Percentiles rank a stretch among this genome's conserved stretches.
These are phyloP conservation scores for Chrosomus eos DNA, from an alignment of 2,797 vertebrate genomes.

Conservation along the genomic window DNA sequence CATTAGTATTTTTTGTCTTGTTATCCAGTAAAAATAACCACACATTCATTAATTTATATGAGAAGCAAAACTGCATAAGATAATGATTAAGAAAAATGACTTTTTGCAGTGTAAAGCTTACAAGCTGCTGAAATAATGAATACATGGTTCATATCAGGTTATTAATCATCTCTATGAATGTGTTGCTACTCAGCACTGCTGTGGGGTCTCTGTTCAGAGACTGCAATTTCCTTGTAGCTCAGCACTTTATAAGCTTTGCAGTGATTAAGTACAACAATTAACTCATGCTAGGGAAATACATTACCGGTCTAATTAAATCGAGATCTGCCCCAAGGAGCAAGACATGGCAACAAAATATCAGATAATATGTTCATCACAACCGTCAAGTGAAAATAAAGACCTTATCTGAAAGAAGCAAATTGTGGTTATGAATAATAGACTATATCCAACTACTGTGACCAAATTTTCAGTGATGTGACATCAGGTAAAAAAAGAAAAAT, in stretches of 20 bases:
- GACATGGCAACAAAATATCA: conserved; percentile 8
- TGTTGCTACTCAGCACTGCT: conserved; percentile 6
- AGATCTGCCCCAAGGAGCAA: conserved; percentile 15
- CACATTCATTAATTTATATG: neutral
- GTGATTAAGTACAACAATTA: conserved; percentile 42
- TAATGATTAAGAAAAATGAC: neutral
- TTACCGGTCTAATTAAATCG: conserved; percentile 28
- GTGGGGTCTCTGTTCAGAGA: conserved; percentile 34
- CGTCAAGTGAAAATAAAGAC: neutral
- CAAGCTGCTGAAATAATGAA: conserved; percentile 29
- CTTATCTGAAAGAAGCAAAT: neutral
- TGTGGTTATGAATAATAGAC: neutral
- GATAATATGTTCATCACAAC: neutral
- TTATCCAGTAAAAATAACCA: neutral
- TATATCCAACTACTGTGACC: neutral
- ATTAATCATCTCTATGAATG: conserved; percentile 39
- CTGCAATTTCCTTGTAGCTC: conserved; percentile 18
- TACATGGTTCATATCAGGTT: conserved; percentile 10
- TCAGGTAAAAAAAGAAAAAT: neutral
- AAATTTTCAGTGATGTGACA: conserved; percentile 12
- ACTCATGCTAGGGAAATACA: conserved; percentile 22
- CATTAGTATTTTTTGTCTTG: neutral
- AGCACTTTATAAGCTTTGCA: conserved; percentile 29
- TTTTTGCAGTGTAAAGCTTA: conserved; percentile 4
- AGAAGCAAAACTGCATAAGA: conserved; percentile 1